These are phyloP conservation scores for Plecotus auritus DNA, from an alignment of 2,113 vertebrate species.

Conservation along the genomic window DNA sequence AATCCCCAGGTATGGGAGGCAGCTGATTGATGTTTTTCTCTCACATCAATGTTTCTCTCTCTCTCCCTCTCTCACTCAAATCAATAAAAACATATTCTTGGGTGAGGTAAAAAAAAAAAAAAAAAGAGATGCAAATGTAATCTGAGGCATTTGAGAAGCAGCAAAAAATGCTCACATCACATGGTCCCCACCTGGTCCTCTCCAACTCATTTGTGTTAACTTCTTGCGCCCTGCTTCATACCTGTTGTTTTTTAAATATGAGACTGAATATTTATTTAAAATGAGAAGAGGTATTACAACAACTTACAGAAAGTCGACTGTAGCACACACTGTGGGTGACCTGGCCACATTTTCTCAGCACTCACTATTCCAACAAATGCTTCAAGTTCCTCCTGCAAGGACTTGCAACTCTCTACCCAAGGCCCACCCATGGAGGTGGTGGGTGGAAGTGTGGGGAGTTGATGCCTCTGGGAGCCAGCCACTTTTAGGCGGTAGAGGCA, in stretches of 20 bases:
- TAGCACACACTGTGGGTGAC: background rate
- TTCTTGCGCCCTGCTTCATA: background rate
- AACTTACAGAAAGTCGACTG: background rate
- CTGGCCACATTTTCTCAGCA: background rate
- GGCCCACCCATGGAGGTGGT: rapidly evolving
- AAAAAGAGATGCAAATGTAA: background rate
- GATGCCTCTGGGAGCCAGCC: background rate
- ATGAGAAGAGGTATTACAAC: background rate
- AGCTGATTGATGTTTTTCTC: background rate
- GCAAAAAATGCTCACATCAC: background rate
- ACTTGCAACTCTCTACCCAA: background rate
- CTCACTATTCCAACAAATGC: background rate
- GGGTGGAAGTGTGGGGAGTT: background rate
- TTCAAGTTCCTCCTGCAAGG: background rate
- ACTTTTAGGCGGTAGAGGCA: background rate
- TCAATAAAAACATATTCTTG: background rate
- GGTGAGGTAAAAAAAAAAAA: background rate
- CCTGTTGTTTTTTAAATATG: background rate
- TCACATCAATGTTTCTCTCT: background rate
- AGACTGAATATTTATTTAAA: background rate
- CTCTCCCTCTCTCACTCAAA: background rate
- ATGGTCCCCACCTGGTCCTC: background rate
- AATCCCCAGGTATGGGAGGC: background rate
- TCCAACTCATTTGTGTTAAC: background rate
- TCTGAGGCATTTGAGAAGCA: background rate